Base-by-base conservation (phyloP, 2,113 vertebrate species). In the Falco punctatus region DNA sequence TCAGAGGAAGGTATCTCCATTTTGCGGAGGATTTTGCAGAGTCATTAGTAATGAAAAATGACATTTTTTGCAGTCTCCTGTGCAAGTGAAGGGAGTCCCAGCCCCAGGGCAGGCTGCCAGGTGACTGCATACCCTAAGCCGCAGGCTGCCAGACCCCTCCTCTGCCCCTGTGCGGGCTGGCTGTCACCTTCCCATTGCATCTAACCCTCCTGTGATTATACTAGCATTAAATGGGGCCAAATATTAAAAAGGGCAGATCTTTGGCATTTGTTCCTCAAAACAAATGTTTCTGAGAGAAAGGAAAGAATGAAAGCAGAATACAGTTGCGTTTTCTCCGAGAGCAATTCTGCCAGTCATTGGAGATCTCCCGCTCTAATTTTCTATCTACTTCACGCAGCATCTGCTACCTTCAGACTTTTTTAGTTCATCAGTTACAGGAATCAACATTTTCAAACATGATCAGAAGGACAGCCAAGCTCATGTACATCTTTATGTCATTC, bases 11-110 rank as follows among this genome's bases (percentile, higher is more conserved):
- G 61, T 82, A 95, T 87, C 83, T 95, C 78, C 66, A 46, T 89
- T 92, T 79, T 61, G 35, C 21, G 35, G 61, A 89, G 92, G 91
- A 87, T 94, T 96, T 94, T 84, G 49, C 90, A 70, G 94, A 96
- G 93, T 93, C 52, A 85, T 93, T 88, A 85, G n/a, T 87, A 79
- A 89, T 66, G 70, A 85, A 79, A 96, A 87, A 42, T 81, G 88
- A 88, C 26, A 9, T 58, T 57, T 88, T 85, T 87, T 87, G 35
- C 83, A 79, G 72, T 91, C 82, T 11, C 20, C 57, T 22, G 0
- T 70, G 75, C 81, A 89, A 92, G 83, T 52, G 14, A 91, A 81
- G 90, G 86, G 73, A 95, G 57, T 79, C 70, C 70, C 54, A 61
- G 52, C 66, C 57, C 49, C 83, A 51, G 62, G 92, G 77, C 86